Evolutionary conservation across 2,113 vertebrate species (phyloP).

Genomic region (Pterocles burchelli): DNA sequence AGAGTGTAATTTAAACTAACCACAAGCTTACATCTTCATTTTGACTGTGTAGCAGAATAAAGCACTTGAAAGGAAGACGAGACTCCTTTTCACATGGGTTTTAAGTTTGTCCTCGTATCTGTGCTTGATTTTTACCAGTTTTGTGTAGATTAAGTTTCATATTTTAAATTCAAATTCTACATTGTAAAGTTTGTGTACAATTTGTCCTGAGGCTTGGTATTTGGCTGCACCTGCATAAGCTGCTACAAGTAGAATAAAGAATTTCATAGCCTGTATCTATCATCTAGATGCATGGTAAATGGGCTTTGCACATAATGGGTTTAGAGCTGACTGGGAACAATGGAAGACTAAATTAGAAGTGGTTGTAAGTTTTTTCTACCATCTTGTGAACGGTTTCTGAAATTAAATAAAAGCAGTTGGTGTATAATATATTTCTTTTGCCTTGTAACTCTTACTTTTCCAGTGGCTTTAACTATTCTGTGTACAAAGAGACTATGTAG

Average conservation of each 20-base stretch:
- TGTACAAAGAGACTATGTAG: background rate
- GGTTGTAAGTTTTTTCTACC: conserved; percentile 77
- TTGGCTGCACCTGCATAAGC: conserved; percentile 88
- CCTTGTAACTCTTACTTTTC: conserved; percentile 71
- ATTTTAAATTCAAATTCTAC: conserved; percentile 85
- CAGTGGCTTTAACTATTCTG: conserved; percentile 46
- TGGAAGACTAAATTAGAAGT: conserved; percentile 74
- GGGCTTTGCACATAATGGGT: conserved; percentile 80
- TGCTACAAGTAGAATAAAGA: conserved; percentile 86
- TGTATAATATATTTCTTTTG: conserved; percentile 76
- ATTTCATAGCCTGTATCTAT: conserved; percentile 86
- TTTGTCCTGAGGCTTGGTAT: conserved; percentile 87
- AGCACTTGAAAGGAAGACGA: conserved; percentile 79
- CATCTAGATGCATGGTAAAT: conserved; percentile 90
- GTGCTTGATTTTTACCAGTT: conserved; percentile 91
- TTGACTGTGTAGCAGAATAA: conserved; percentile 81
- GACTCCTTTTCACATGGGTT: conserved; percentile 79
- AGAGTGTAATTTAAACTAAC: conserved; percentile 95
- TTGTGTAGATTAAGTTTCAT: conserved; percentile 85
- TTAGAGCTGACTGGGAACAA: conserved; percentile 79
- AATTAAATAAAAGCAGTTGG: conserved; percentile 82
- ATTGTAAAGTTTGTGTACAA: conserved; percentile 88
- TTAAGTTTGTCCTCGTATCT: conserved; percentile 83
- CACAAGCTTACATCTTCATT: conserved; percentile 82
- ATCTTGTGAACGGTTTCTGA: conserved; percentile 81